Base-by-base conservation (phyloP, 2,113 vertebrate genomes). In the Axis porcinus region DNA sequence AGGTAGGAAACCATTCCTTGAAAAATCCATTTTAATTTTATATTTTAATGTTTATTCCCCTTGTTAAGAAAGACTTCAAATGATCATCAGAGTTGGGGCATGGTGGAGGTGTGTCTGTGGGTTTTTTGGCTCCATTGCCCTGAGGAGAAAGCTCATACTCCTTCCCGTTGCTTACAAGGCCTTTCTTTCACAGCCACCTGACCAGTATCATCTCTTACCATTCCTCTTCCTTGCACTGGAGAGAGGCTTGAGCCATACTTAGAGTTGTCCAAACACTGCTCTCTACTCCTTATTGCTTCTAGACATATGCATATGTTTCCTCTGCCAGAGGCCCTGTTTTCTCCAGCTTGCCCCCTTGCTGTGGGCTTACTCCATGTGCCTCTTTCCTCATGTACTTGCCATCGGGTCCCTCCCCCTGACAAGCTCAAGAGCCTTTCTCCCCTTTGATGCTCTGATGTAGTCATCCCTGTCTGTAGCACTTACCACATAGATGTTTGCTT, bases 1-100 rank as follows among this genome's bases (percentile, higher is more conserved):
- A 97, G 86, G 47, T 97, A 97, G 95, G 94, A 98, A 87, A 97
- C 96, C 90, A 98, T 97, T 98, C 97, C 97, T 98, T 98, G 92
- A 96, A 97, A 98, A 97, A 94, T 98, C 96, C 84, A 89, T 96
- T 97, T 95, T 89, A 86, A 96, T 91, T 96, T 98, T 79, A 94
- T 93, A 94, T 95, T 96, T 98, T 57, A 64, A 79, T 98, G 94
- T 98, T 95, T 97, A 96, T 97, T 86, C 90, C 81, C 97, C 97
- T 96, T 96, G 85, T 97, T 98, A 95, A 95, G 85, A 97, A 86
- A 97, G 90, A 91, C 36, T 92, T 70, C 86, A 95, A 94, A 50
- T 94, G 54, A 70, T 90, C 85, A 6, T 88, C 96, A 60, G 50
- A 85, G 58, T 94, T 97, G 76, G 81, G 94, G 94, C 76, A 95